Conservation (phyloP, 2,113 vertebrate genomes). For the Eulemur macaco region DNA sequence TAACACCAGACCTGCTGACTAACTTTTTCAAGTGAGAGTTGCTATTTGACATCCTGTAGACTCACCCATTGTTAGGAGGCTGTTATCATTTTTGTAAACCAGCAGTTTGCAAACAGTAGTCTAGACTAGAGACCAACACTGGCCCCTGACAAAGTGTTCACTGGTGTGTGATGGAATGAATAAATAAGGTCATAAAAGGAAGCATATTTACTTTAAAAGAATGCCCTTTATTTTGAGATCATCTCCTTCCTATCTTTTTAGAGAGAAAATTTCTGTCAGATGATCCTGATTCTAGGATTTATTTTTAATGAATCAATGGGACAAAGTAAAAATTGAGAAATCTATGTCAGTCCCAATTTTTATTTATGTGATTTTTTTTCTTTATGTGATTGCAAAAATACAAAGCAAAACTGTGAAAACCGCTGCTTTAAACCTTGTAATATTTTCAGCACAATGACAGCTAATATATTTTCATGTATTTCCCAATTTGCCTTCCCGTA, state of each 20-base stretch:
- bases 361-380: neutral
- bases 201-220: neutral
- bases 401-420: neutral
- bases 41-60: neutral
- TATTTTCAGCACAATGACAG: neutral
- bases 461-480: neutral
- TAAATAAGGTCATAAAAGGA: neutral
- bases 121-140: neutral
- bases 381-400: neutral
- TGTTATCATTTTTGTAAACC: slow-evolving; percentile 33
- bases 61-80: neutral
- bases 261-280: neutral
- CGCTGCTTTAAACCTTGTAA: neutral
- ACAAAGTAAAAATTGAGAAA: neutral
- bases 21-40: neutral
- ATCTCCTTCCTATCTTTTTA: neutral
- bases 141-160: neutral
- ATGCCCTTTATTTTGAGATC: slow-evolving; percentile 19
- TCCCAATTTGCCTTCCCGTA: neutral
- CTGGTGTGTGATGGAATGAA: neutral
- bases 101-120: neutral
- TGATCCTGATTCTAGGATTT: neutral
- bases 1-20: neutral
- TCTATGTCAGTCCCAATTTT: neutral
- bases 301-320: neutral